Base-by-base conservation (phyloP, 2,797 vertebrate genomes). In the Sebastes taczanowskii region DNA sequence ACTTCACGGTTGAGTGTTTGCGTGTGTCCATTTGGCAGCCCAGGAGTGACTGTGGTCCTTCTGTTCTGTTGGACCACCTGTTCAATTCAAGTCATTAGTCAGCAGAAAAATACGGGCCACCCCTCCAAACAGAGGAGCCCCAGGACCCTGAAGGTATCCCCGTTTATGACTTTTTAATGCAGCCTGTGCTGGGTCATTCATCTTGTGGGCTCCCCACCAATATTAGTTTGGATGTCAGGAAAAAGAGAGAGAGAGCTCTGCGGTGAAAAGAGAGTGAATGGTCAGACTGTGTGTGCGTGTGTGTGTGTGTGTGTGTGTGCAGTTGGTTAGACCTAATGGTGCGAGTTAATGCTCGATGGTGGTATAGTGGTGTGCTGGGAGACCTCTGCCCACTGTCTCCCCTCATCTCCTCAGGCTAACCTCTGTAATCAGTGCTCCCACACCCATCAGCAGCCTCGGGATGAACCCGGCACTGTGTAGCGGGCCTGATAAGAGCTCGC, bases 131-230 rank as follows among this genome's bases (percentile, higher is more conserved):
- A 61, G 58, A 82, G 82, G 74, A 90, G 85, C 86, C 87, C 85
- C 82, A 76, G 65, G 66, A 81, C 80, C 86, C 87, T 85, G 74
- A 87, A 90, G 92, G 83, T 88, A 90, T 93, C 84, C 81, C 84
- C 60, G 25, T 86, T 94, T 93, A 93, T 94, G 91, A 92, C 84
- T 95, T 92, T 95, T 94, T 94, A 94, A 95, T 95, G 90, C 71
- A 74, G 77, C 66, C 85, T 92, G 90, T 90, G 81, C 90, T 77
- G 84, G 87, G 74, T 86, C 89, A 86, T 94, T 93, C 79, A 89
- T 95, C 93, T 93, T 92, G 79, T 80, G 80, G 84, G 78, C 78
- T 90, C 74, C 80, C 84, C 30, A 42, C 82, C 59, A 76, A 85
- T 88, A 86, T 83, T 69, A 63, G 72, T 81, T 84, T 83, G 70